These are phyloP conservation scores for Epinephelus fuscoguttatus DNA, from an alignment of 2,113 vertebrate species.

Conservation along the genomic window DNA sequence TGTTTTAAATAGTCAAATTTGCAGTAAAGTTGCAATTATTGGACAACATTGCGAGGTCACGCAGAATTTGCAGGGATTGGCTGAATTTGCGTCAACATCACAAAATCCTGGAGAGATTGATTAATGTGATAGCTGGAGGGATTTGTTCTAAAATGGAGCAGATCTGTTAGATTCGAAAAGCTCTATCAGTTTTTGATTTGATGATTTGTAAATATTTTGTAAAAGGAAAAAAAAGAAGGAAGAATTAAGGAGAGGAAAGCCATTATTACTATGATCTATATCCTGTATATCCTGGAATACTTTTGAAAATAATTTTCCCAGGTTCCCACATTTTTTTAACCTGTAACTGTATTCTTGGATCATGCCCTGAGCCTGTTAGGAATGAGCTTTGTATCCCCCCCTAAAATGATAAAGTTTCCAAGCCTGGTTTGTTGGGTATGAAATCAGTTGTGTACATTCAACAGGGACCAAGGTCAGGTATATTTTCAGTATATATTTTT, in stretches of 20 bases:
- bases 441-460: slow-evolving; percentile 67
- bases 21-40: no score
- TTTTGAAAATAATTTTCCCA: not conserved
- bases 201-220: slow-evolving; percentile 5
- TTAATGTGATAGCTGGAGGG: not conserved
- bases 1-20: no score
- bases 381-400: slow-evolving; percentile 8
- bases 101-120: no score
- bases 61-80: no score
- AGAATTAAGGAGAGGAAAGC: slow-evolving; percentile 33
- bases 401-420: slow-evolving; percentile 22
- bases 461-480: slow-evolving; percentile 84
- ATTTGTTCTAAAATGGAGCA: not conserved
- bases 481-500: slow-evolving; percentile 81
- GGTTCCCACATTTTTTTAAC: not conserved
- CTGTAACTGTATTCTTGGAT: slow-evolving; percentile 36
- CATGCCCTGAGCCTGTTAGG: slow-evolving; percentile 53
- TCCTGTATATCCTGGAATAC: slow-evolving; percentile 14
- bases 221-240: not conserved
- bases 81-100: no score
- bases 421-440: slow-evolving; percentile 43
- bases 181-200: not conserved
- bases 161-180: slow-evolving; percentile 7
- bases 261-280: slow-evolving; percentile 18
- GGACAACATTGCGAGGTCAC: no score